phyloP scores from a whole-genome alignment of 2,113 vertebrate genomes.

The Pteropus alecto region DNA sequence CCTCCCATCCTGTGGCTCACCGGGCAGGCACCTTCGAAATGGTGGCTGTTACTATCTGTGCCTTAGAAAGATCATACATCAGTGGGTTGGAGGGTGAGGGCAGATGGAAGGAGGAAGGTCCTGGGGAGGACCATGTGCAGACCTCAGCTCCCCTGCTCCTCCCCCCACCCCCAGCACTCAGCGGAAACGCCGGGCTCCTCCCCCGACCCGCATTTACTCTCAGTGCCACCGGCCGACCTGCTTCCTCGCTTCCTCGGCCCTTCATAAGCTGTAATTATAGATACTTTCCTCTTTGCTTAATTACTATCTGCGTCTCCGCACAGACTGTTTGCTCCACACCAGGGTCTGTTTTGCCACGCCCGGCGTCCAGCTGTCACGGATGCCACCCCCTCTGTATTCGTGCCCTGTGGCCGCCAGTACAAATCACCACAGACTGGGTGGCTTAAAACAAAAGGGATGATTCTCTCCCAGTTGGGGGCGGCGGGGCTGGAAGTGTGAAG shows the following conservation, averaged over 20 bases:
- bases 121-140: not conserved
- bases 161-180: not conserved
- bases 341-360: not conserved
- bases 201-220: rapidly evolving
- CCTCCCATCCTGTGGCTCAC: not conserved
- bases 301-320: not conserved
- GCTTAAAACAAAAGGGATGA: too few species aligned
- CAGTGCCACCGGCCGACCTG: not conserved
- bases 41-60: rapidly evolving
- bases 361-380: not conserved
- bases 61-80: too few species aligned
- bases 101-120: not conserved
- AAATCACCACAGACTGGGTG: not conserved
- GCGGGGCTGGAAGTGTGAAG: not conserved
- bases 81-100: rapidly evolving
- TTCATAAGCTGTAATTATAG: not conserved
- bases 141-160: not conserved
- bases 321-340: not conserved
- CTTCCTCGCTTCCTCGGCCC: not conserved
- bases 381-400: not conserved
- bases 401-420: not conserved
- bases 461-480: not conserved
- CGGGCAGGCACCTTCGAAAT: not conserved
- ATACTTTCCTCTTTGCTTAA: constrained; percentile 6
- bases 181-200: not conserved